Evolutionary conservation across 1,140 invertebrate genomes (phyloP), one percentile per base, ranked within the genome.

Genomic region (Calliphora vicina): DNA sequence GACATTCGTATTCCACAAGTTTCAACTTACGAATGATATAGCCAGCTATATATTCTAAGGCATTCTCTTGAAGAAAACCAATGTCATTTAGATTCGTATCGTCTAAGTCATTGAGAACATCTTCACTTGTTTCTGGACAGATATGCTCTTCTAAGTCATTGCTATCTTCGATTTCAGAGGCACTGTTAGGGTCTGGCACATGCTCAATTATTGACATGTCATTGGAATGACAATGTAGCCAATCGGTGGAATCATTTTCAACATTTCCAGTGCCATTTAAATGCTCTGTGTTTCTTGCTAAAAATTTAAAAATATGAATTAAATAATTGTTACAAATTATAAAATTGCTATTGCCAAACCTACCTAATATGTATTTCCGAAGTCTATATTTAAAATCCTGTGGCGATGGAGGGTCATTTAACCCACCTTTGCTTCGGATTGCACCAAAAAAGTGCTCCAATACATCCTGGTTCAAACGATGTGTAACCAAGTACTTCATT

Each of bases 381-480:
- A 76, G 1, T n/a, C 73, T 2, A 42, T 42, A 76, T 76, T 42
- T 76, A 25, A 76, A 76, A 2, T 76, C 73, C 20, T 76, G 17
- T 1, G 73, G 73, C 1, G 73, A 42, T 17, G 73, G 29, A 20
- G 83, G 82, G 78, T 76, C 82, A 78, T 83, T 76, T 10, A 80
- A 29, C 27, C 50, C 43, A n/a, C 72, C 71, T n/a, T 43, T 82
- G 15, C 73, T 71, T 13, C 81, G n/a, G 43, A 85, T 73, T 12
- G 82, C 72, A 12, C 84, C 82, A 83, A 84, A 84, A 82, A 85
- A 85, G 26, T 82, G 43, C 80, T 82, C 74, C 12, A 84, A 17
- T n/a, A 85, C 76, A 57, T 82, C 84, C 17, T 83, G 80, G 13
- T 74, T 83, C 6, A 84, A 23, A 2, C 80, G 13, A 29, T 35